Base-by-base conservation (phyloP, 2,888 invertebrate species). In the Coenonympha arcania region DNA sequence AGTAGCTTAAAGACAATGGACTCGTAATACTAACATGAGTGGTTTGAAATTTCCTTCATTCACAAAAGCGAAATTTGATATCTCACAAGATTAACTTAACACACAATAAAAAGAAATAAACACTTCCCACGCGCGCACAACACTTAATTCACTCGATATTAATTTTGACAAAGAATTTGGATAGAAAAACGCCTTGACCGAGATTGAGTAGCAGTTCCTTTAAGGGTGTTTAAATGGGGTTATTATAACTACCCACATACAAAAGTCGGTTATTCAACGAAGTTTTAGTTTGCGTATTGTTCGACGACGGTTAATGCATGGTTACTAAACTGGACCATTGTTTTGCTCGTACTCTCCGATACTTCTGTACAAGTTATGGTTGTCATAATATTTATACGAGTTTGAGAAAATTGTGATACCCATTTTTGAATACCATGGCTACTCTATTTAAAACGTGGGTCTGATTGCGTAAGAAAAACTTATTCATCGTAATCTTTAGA, bases 41-140 rank as follows among this genome's bases (percentile, higher is more conserved):
- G 42, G 51, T 47, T 54, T 54, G 46, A 43, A 42, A 53, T 47
- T 54, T 54, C 46, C 43, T 50, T 36, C 41, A 39, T 45, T 48
- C 68, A 69, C 71, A 75, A 74, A 79, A 79, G 81, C 76, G 82
- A 83, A 82, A 80, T 74, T 73, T 68, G 71, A 77, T 79, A 73
- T 79, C 74, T 64, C 76, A 75, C 67, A 64, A 63, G 71, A 80
- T 76, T 77, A 57, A 9, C 4, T n/a, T 13, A 33, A 4, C 34
- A 48, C 18, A 43, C 36, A 36, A 31, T 22, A 26, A 31, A 41
- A 45, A 39, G 51, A 44, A 50, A 43, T 54, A 57, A 55, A 34
- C 41, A 48, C 42, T 40, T 52, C 49, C 51, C 53, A 52, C 52
- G 50, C 44, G 40, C 18, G 9, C 39, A 39, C 39, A 39, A 20